phyloP scores from a whole-genome alignment of 2,888 invertebrate species.

The Parthenolecanium corni region DNA sequence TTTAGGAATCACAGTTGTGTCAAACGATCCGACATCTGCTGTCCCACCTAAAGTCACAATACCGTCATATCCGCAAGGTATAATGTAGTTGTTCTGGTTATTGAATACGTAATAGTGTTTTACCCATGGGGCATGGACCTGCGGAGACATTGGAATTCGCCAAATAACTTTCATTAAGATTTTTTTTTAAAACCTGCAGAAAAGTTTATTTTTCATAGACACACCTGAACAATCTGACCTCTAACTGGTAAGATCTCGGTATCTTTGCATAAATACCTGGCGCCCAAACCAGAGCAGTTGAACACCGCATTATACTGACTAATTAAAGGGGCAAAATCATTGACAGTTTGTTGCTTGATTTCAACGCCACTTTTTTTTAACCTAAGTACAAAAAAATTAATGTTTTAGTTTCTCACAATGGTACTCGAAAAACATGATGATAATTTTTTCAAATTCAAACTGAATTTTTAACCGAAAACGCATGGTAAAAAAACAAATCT shows the following conservation, averaged over 20 bases:
- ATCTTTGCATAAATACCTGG: conserved; percentile 64
- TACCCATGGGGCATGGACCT: conserved; percentile 77
- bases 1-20: conserved; percentile 51
- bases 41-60: conserved; percentile 73
- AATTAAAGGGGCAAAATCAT: conserved; percentile 49
- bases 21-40: conserved; percentile 68
- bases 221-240: conserved; percentile 68
- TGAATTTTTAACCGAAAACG: too few species aligned
- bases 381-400: conserved; percentile 40
- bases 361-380: conserved; percentile 52
- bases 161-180: not conserved
- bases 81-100: conserved; percentile 64
- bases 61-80: conserved; percentile 53
- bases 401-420: too few species aligned
- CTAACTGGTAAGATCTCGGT: conserved; percentile 62
- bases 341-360: conserved; percentile 47
- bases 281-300: conserved; percentile 79
- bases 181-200: not conserved
- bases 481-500: too few species aligned
- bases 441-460: too few species aligned
- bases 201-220: not conserved
- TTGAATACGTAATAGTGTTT: conserved; percentile 80
- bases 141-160: not conserved
- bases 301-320: conserved; percentile 57
- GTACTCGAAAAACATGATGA: too few species aligned